Base-by-base conservation (phyloP, 2,113 vertebrate genomes). In the Monopterus albus region DNA sequence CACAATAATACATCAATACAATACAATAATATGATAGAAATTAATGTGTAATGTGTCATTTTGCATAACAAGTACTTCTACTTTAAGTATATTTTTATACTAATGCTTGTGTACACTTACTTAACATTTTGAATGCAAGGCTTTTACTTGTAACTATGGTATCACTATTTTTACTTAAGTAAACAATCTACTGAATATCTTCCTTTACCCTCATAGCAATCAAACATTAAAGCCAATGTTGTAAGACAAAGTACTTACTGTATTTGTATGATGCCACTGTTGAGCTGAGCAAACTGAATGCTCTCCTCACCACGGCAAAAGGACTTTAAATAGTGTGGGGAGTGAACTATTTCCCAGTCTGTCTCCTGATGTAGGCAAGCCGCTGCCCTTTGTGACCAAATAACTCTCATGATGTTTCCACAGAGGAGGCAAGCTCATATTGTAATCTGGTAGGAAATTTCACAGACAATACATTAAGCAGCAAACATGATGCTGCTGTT, bases 301-400 rank as follows among this genome's bases (percentile, higher is more conserved):
- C 55, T 58, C 69, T 78, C 71, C 21, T 64, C 72, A 55, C 52
- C 20, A 31, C 52, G 40, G 66, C 61, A 43, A 58, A 9, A 51
- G 25, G 40, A 65, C 62, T 83, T 87, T 87, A 88, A 87, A 87
- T 88, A 85, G 75, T 72, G 74, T 62, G 55, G 45, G n/a, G 33
- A 79, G 64, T 4, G 11, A 65, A 60, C 75, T 47, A 46, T 69
- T 79, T 71, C 53, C 59, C 46, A 15, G 56, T 61, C 70, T 56
- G 39, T 53, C 18, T 75, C 39, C 72, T 79, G 71, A 66, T 74
- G 78, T 66, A 72, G 53, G 60, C 78, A 74, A 78, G 78, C 88
- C 28, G 43, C 84, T 78, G 84, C 87, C 84, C 87, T 84, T 46
- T 69, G 73, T 86, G 80, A 87, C 70, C 69, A 13, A 68, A 49